Percentiles rank a stretch among this genome's conserved stretches.
phyloP scores from a whole-genome alignment of 1,140 invertebrate species.

The Maconellicoccus hirsutus region DNA sequence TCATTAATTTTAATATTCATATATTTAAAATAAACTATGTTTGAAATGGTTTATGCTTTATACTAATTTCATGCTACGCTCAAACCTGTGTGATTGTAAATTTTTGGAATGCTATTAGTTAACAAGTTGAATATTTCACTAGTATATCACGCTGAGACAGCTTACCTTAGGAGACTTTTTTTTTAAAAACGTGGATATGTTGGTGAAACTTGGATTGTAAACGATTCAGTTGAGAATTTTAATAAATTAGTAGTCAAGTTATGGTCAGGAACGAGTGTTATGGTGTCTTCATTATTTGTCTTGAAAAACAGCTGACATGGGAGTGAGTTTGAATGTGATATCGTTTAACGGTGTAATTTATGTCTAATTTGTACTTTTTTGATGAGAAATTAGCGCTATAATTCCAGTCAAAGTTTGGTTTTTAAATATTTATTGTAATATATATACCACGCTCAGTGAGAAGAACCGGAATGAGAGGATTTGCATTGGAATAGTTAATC shows the following conservation, averaged over 20 bases:
- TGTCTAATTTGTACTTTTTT: neutral
- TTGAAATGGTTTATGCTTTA: too few species aligned
- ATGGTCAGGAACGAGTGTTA: neutral
- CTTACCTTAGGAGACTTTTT: neutral
- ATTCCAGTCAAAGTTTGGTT: neutral
- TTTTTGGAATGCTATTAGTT: neutral
- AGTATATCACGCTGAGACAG: neutral
- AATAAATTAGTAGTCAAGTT: neutral
- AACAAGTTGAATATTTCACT: neutral
- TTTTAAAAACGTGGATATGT: neutral
- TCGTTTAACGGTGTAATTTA: neutral
- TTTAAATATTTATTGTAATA: neutral
- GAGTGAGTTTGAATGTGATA: neutral
- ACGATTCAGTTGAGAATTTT: neutral
- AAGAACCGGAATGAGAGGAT: neutral
- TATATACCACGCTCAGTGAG: too few species aligned
- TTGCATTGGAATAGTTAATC: neutral
- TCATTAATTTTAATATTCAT: too few species aligned
- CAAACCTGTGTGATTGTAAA: too few species aligned
- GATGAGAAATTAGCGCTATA: constrained; percentile 8
- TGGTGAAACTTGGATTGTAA: neutral
- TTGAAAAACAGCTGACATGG: neutral
- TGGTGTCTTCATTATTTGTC: constrained; percentile 3
- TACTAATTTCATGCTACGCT: too few species aligned
- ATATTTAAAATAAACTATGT: too few species aligned